Percentiles rank a stretch among this genome's conserved stretches.
Conservation (phyloP, 53 echinoderm and acorn worm genomes). For the Holothuria scabra region DNA sequence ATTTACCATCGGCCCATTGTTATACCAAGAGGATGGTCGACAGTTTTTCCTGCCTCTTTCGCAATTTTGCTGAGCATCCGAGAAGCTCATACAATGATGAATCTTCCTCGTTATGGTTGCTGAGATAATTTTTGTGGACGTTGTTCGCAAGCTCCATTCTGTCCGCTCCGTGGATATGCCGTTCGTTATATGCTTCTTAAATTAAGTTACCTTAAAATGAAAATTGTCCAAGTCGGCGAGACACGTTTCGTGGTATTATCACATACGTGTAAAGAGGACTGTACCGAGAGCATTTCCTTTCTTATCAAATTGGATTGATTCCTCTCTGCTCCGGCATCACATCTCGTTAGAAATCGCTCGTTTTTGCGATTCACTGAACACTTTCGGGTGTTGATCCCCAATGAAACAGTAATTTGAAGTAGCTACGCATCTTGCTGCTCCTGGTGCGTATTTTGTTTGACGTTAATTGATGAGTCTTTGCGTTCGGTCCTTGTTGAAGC, state of each 20-base stretch:
- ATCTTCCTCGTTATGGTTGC: no score
- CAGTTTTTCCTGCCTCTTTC: no score
- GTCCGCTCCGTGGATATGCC: no score
- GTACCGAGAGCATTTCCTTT: no score
- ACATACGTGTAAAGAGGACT: background rate
- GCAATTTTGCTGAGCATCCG: no score
- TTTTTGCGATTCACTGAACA: constrained; percentile 46
- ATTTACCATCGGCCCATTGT: no score
- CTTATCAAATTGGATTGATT: constrained; percentile 49
- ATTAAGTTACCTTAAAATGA: background rate
- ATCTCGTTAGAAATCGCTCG: constrained; percentile 47
- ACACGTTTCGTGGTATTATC: constrained; percentile 19
- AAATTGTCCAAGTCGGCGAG: constrained; percentile 30
- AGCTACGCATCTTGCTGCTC: constrained; percentile 5
- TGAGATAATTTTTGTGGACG: no score
- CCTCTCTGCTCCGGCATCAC: constrained; percentile 30
- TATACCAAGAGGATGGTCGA: no score
- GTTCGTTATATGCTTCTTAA: no score
- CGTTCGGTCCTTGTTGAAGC: constrained; percentile 26
- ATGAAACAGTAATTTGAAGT: constrained; percentile 38
- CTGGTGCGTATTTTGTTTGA: constrained; percentile 32
- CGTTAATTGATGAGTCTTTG: constrained; percentile 44
- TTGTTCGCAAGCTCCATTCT: no score
- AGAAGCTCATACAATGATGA: no score
- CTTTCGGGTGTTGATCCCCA: constrained; percentile 26